Percentiles rank a stretch among this genome's conserved stretches.
Conservation (phyloP, 2,113 vertebrate genomes). For the Lepus americanus region DNA sequence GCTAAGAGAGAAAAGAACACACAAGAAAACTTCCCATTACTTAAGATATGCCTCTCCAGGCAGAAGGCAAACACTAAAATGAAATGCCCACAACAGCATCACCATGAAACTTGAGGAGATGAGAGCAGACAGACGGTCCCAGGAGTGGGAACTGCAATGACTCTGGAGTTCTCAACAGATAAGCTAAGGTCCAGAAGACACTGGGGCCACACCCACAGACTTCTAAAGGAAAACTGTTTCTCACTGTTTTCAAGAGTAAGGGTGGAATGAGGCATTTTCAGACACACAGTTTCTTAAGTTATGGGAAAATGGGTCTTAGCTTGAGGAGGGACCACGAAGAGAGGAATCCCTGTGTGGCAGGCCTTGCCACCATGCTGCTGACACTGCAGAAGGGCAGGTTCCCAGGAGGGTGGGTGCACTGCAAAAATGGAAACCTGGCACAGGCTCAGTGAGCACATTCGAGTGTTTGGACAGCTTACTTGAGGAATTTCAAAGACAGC, state of each 20-base stretch:
- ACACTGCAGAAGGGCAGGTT: background rate
- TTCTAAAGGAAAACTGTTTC: conserved; percentile 16
- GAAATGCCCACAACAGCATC: background rate
- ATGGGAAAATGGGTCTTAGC: background rate
- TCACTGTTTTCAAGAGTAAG: background rate
- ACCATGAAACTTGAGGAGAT: conserved; percentile 19
- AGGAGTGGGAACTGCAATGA: background rate
- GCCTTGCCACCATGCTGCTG: background rate
- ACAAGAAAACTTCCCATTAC: background rate
- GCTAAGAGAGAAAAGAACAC: background rate
- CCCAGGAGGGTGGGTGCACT: background rate
- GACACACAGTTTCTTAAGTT: background rate
- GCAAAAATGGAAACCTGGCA: background rate
- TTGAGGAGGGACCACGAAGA: no score
- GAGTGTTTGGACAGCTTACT: background rate
- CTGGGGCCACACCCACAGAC: background rate
- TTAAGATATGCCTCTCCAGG: background rate
- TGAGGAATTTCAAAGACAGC: background rate
- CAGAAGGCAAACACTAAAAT: background rate
- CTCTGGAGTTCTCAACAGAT: background rate
- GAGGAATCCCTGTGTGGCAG: background rate
- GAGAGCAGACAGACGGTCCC: background rate
- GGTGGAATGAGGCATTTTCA: background rate
- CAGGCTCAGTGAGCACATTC: background rate
- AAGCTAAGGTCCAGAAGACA: background rate